Percentiles rank a stretch among this genome's conserved stretches.
Conservation (phyloP, 2,888 invertebrate species). For the Piscicola geometra region DNA sequence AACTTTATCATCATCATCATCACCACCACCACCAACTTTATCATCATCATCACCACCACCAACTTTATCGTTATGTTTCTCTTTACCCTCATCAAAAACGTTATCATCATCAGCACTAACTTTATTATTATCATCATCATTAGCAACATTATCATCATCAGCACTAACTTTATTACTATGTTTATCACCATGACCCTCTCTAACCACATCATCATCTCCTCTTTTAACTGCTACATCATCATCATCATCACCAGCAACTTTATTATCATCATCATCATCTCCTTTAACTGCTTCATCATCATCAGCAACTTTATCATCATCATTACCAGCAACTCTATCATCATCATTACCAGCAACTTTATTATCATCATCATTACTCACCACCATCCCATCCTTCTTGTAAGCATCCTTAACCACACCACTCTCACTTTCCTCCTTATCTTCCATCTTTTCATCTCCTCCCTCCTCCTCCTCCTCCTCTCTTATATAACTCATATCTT, state of each 20-base stretch:
- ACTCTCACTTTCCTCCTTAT: background rate
- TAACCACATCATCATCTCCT: too few relatives aligned
- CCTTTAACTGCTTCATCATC: background rate
- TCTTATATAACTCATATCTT: background rate
- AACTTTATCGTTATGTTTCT: too few relatives aligned
- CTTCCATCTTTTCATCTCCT: background rate
- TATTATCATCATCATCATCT: background rate
- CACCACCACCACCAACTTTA: too few relatives aligned
- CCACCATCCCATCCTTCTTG: background rate
- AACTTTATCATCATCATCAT: too few relatives aligned
- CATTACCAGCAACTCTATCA: background rate
- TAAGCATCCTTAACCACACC: background rate
- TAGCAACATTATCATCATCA: constrained; percentile 6
- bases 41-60: too few relatives aligned
- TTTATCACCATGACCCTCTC: too few relatives aligned
- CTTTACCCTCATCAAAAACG: background rate
- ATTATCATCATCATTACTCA: background rate
- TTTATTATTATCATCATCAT: constrained; percentile 24
- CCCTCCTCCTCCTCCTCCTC: background rate
- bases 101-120: constrained; percentile 1
- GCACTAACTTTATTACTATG: background rate
- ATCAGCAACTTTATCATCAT: background rate
- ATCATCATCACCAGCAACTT: background rate
- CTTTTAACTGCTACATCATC: background rate
- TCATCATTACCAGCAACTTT: background rate